Base-by-base conservation (phyloP, 2,888 invertebrate species). In the Polylopha cassiicola region DNA sequence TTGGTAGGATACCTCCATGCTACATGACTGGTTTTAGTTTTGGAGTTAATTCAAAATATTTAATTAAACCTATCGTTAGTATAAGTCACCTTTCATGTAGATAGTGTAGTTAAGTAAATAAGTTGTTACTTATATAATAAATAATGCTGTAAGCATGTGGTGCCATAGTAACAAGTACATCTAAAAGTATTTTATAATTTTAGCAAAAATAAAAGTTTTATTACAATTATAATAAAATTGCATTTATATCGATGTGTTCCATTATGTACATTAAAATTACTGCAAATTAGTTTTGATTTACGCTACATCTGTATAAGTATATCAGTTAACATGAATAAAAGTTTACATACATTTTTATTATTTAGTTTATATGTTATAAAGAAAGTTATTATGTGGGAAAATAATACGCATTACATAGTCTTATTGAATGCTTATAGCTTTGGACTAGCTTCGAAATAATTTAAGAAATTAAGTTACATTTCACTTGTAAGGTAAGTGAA, bases 371-470 rank as follows among this genome's bases (percentile, higher is more conserved):
- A 78, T 62, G 66, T 79, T 36, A 36, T 41, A 41, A 41, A 36
- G 30, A 74, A 77, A 79, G 68, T 65, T 78, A n/a, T n/a, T n/a
- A 70, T 79, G 81, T 82, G 84, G 84, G 84, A 84, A 85, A 84
- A 74, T 73, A 85, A 41, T 85, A 79, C 85, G 85, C 85, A 75
- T 84, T 85, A 84, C 76, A 68, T 69, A 71, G 78, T 76, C 66
- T 74, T 77, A 76, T 68, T 66, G 69, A 73, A 73, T 71, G 78
- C 77, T 75, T 68, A 71, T 68, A 70, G 75, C 80, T 79, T 70
- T 73, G 65, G 77, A 79, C 78, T 79, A 76, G 81, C 82, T 78
- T 73, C 60, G 53, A 68, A 61, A 65, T 79, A 78, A 71, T 61
- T 33, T 72, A 70, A 71, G 69, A 68, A 62, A 61, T 60, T 64